Base-by-base conservation (phyloP, 2,888 invertebrate species). In the Rhamphomyia laevipes region DNA sequence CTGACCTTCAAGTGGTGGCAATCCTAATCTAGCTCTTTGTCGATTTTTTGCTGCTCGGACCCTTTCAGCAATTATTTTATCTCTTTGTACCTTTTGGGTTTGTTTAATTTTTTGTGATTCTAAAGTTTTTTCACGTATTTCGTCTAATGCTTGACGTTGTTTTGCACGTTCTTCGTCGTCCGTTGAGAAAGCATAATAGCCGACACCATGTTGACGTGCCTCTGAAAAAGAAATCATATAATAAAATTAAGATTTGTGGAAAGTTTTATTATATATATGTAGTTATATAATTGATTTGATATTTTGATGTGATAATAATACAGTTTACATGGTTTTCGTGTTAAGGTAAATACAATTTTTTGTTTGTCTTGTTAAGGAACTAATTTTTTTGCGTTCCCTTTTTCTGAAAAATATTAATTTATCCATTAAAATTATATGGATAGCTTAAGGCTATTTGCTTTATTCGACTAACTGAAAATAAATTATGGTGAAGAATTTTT, bases 201-300 rank as follows among this genome's bases (percentile, higher is more conserved):
- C 90, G 16, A 91, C 91, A 61, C 95, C 96, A 64, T 95, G 94
- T 12, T 83, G 78, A 53, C 95, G 77, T 0, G 93, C 89, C 80
- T 96, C 95, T 82, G 68, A 18, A 67, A 64, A 56, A 52, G 51
- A 53, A 53, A 56, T 52, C 47, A 44, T 49, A 50, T n/a, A 43
- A 5, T 42, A 41, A 27, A 35, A 30, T 13, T 21, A 2, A 18
- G 7, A 5, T 13, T 33, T 33, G 33, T 13, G 7, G 21, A 21
- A 4, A 6, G 21, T 21, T 21, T 21, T 4, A 21, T 21, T 3
- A 3, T 21, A 21, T 4, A 21, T 21, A 21, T n/a, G n/a, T n/a
- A n/a, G n/a, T n/a, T n/a, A n/a, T n/a, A n/a, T n/a, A n/a, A n/a
- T n/a, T n/a, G n/a, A n/a, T n/a, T n/a, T n/a, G n/a, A n/a, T n/a